Conservation (phyloP, 2,113 vertebrate species). For the Thamnophis sirtalis region DNA sequence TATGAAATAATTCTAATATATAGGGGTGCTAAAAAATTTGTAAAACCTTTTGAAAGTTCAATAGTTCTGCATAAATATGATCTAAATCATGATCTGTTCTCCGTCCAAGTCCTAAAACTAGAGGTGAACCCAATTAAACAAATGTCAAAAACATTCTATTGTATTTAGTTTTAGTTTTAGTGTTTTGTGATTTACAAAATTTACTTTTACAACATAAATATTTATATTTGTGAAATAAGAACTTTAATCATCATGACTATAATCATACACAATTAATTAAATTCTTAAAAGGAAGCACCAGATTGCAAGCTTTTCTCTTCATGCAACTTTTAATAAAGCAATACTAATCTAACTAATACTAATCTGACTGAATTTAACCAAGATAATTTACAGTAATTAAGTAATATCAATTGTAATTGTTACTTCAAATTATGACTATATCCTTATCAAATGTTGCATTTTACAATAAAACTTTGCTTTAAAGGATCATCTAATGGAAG, state of each 20-base stretch:
- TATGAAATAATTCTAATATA: slow-evolving; percentile 29
- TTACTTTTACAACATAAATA: too few species aligned
- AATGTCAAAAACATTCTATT: neutral
- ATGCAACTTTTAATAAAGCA: slow-evolving; percentile 32
- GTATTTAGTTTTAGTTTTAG: neutral
- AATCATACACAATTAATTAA: slow-evolving; percentile 6
- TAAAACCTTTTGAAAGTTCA: neutral
- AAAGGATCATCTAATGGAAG: neutral
- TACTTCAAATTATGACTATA: neutral
- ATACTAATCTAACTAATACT: slow-evolving; percentile 35
- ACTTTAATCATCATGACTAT: neutral
- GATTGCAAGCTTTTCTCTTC: slow-evolving; percentile 52
- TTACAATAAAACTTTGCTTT: neutral
- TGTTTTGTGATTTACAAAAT: neutral
- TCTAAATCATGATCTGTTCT: neutral
- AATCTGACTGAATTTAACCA: neutral
- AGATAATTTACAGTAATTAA: slow-evolving; percentile 4
- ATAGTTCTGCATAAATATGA: neutral
- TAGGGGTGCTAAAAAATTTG: neutral
- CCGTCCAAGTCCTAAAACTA: neutral
- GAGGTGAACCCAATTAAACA: neutral
- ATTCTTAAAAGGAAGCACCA: slow-evolving; percentile 21
- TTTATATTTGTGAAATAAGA: neutral
- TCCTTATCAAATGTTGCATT: neutral
- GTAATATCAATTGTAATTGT: neutral